Percentiles rank a stretch among this genome's conserved stretches.
These are phyloP conservation scores for Zoanthus solanderi DNA, from an alignment of 92 coral and sea anemone genomes.

Conservation along the genomic window DNA sequence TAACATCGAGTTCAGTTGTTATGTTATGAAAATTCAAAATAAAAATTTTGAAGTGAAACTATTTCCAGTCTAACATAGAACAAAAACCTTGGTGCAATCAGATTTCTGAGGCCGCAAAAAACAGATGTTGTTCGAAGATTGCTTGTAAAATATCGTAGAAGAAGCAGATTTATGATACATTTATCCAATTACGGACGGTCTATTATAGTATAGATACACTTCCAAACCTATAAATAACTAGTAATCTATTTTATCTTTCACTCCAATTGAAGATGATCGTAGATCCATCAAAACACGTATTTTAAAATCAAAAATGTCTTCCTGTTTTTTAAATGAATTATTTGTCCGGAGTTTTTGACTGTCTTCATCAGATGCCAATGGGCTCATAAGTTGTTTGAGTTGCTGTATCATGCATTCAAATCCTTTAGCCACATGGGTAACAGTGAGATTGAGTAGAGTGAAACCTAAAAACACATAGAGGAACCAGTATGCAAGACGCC, in stretches of 20 bases:
- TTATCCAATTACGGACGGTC: too few relatives aligned
- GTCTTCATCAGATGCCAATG: neutral
- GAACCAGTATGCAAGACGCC: neutral
- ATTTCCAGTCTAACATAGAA: neutral
- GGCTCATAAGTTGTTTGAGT: neutral
- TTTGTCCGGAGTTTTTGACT: neutral
- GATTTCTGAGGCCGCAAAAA: neutral
- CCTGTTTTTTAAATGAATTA: too few relatives aligned
- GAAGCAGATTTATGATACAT: too few relatives aligned
- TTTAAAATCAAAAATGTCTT: too few relatives aligned
- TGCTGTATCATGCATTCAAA: neutral
- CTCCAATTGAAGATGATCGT: too few relatives aligned
- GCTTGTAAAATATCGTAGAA: too few relatives aligned
- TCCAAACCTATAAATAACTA: too few relatives aligned
- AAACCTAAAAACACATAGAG: neutral
- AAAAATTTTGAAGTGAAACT: neutral
- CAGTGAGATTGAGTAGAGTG: neutral
- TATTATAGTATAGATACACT: too few relatives aligned
- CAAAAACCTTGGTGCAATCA: neutral
- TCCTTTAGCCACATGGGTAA: neutral
- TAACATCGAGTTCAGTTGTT: neutral
- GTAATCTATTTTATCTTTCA: too few relatives aligned
- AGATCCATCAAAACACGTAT: too few relatives aligned
- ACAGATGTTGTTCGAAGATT: neutral
- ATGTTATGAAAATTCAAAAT: too few relatives aligned